Evolutionary conservation across 2,113 vertebrate species (phyloP).

Genomic region (Labrus mixtus): DNA sequence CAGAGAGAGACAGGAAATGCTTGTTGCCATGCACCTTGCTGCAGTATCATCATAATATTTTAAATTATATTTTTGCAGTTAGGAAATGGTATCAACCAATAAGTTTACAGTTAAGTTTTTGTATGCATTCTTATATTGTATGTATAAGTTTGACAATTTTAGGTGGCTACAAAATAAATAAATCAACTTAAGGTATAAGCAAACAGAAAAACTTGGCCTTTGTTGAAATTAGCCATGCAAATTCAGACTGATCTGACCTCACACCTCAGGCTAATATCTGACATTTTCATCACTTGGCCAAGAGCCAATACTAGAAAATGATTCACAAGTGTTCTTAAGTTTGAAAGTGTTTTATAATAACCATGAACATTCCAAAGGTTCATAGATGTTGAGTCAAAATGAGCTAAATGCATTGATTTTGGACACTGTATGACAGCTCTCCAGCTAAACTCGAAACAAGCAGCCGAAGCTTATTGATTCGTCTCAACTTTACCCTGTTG

Average conservation of each 20-base stretch:
- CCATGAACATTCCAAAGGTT: slow-evolving; percentile 45
- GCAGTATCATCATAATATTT: too few species aligned
- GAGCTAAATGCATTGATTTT: slow-evolving; percentile 50
- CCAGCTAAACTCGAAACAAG: slow-evolving; percentile 52
- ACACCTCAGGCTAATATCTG: slow-evolving; percentile 16
- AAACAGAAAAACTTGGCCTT: background rate
- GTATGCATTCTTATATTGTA: background rate
- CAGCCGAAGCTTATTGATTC: slow-evolving; percentile 64
- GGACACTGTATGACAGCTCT: slow-evolving; percentile 35
- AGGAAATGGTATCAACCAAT: too few species aligned
- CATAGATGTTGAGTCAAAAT: slow-evolving; percentile 38
- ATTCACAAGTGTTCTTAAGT: slow-evolving; percentile 5
- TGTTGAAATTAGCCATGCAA: background rate
- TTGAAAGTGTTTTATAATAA: slow-evolving; percentile 36
- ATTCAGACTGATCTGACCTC: slow-evolving; percentile 11
- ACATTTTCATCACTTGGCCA: background rate
- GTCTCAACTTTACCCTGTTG: slow-evolving; percentile 54
- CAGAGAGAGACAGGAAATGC: too few species aligned
- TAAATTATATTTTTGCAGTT: too few species aligned
- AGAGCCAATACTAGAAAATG: slow-evolving; percentile 12
- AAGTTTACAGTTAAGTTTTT: too few species aligned
- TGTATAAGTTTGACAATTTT: background rate
- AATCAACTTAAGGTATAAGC: too few species aligned
- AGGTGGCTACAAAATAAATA: background rate
- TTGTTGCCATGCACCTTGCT: too few species aligned